A percentile compares a stretch with the other conserved stretches of the same genome.
phyloP scores from a whole-genome alignment of 2,113 vertebrate genomes.

The Pipa parva region DNA sequence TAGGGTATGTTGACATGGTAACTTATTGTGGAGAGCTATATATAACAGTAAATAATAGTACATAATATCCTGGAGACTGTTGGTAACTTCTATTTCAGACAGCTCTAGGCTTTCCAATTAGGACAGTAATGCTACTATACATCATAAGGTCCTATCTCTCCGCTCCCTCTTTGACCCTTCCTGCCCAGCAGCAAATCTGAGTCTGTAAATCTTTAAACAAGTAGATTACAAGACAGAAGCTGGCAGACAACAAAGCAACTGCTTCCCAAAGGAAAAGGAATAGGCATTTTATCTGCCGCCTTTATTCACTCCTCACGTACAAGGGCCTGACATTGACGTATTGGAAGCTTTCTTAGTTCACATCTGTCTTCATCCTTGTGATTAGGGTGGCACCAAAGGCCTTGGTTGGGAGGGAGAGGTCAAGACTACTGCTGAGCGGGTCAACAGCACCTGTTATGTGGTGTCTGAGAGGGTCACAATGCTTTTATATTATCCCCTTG shows the following conservation, averaged over 20 bases:
- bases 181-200: conserved; percentile 25
- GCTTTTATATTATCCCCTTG: too few species aligned
- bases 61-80: too few species aligned
- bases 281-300: conserved; percentile 40
- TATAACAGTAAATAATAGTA: too few species aligned
- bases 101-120: too few species aligned
- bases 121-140: neutral
- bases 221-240: conserved; percentile 42
- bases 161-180: neutral
- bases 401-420: conserved; percentile 41
- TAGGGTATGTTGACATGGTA: too few species aligned
- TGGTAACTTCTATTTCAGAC: too few species aligned
- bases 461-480: conserved; percentile 33
- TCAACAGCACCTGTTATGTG: conserved; percentile 53
- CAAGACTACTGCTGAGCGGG: conserved; percentile 44
- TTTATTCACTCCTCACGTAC: conserved; percentile 18
- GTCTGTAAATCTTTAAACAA: conserved; percentile 43
- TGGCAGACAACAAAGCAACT: conserved; percentile 33
- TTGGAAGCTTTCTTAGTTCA: conserved; percentile 44
- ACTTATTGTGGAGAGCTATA: too few species aligned
- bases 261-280: conserved; percentile 40
- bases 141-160: neutral
- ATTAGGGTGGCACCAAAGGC: conserved; percentile 35
- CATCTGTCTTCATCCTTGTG: conserved; percentile 56
- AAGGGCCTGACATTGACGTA: conserved; percentile 56